A percentile compares a stretch with the other conserved stretches of the same genome.
Conservation (phyloP, 2,797 vertebrate species). For the Merluccius polli region DNA sequence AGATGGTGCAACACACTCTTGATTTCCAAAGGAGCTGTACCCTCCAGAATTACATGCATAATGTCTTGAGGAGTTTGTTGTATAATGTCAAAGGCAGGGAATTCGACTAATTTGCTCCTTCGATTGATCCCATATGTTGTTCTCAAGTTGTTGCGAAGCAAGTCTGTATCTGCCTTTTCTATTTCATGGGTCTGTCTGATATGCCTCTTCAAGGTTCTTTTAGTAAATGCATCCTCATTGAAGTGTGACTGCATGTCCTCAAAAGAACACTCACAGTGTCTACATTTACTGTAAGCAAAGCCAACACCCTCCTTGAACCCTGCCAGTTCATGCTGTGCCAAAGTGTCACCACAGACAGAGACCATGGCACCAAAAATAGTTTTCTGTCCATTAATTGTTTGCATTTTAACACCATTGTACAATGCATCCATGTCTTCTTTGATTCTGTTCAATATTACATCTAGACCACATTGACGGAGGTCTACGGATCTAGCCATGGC, state of each 20-base stretch:
- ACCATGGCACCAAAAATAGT: slow-evolving; percentile 4
- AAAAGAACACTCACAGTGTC: slow-evolving; percentile 13
- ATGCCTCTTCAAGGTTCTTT: slow-evolving; percentile 16
- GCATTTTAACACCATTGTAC: slow-evolving; percentile 22
- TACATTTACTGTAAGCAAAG: slow-evolving; percentile 12
- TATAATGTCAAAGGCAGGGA: slow-evolving; percentile 26
- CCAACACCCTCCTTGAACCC: slow-evolving; percentile 23
- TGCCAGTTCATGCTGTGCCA: slow-evolving; percentile 21
- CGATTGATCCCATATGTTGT: slow-evolving; percentile 23
- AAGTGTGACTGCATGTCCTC: slow-evolving; percentile 24
- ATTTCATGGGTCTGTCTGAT: slow-evolving; percentile 20
- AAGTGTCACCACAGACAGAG: slow-evolving; percentile 9
- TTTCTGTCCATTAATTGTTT: slow-evolving; percentile 18
- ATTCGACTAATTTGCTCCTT: slow-evolving; percentile 19
- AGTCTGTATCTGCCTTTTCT: slow-evolving; percentile 22
- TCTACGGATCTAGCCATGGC: slow-evolving; percentile 28
- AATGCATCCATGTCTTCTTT: slow-evolving; percentile 25
- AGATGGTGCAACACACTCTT: slow-evolving; percentile 11
- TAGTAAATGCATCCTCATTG: slow-evolving; percentile 11
- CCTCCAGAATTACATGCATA: slow-evolving; percentile 22
- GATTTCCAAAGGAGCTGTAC: slow-evolving; percentile 18
- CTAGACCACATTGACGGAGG: slow-evolving; percentile 12
- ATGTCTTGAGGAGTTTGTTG: slow-evolving; percentile 25
- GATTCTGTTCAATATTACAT: slow-evolving; percentile 28
- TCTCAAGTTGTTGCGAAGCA: slow-evolving; percentile 15